Evolutionary conservation across 2,113 vertebrate genomes (phyloP).

Genomic region (Phalacrocorax pelagicus): DNA sequence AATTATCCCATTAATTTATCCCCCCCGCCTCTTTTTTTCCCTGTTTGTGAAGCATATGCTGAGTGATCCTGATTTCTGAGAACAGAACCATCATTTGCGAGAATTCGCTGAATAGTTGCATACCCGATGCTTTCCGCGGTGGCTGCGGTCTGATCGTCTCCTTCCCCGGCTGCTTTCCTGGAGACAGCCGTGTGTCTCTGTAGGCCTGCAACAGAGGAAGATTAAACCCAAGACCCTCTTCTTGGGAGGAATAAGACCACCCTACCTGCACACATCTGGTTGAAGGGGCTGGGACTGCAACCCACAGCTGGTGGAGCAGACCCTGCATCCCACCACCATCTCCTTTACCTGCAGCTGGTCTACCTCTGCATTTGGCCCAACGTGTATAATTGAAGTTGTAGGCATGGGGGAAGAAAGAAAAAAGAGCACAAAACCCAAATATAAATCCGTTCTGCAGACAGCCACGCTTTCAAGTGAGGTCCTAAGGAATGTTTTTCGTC

Average conservation of each 20-base stretch:
- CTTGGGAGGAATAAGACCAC: not conserved
- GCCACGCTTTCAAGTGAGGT: not conserved
- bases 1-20: slow-evolving; percentile 48
- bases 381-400: not conserved
- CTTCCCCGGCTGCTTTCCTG: not conserved
- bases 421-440: not conserved
- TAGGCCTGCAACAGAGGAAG: not conserved
- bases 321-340: not conserved
- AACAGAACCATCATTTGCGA: slow-evolving; percentile 12
- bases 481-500: slow-evolving; percentile 49
- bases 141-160: not conserved
- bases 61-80: slow-evolving; percentile 58
- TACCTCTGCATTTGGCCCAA: not conserved
- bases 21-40: not conserved
- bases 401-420: fast-evolving
- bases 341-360: not conserved
- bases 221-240: not conserved
- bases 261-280: not conserved
- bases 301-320: not conserved
- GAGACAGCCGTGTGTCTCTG: not conserved
- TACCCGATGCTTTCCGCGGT: fast-evolving
- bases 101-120: slow-evolving; percentile 19
- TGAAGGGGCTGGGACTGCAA: not conserved
- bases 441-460: not conserved
- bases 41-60: not conserved